These are phyloP conservation scores for Antennarius striatus DNA, from an alignment of 2,113 vertebrate genomes.

Conservation along the genomic window DNA sequence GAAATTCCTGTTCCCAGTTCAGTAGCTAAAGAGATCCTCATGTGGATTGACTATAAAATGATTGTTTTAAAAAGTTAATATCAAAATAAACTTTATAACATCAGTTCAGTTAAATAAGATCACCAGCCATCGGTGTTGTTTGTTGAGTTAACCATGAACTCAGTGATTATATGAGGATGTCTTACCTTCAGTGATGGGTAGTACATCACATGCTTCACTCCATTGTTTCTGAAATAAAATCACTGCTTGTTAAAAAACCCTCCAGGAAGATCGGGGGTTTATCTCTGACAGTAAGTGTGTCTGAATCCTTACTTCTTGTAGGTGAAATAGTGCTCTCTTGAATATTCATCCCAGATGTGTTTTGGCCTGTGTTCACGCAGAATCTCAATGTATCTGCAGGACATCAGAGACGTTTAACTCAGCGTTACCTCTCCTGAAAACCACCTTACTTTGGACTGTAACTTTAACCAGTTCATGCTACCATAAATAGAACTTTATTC, in stretches of 20 bases:
- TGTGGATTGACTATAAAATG: conserved; percentile 85
- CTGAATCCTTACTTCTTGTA: conserved; percentile 86
- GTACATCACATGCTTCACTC: conserved; percentile 87
- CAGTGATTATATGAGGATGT: too few relatives aligned
- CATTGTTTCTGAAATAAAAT: conserved; percentile 83
- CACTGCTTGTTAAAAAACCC: conserved; percentile 1
- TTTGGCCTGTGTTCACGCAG: conserved; percentile 91
- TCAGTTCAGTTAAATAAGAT: not conserved
- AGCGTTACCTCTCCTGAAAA: too few relatives aligned
- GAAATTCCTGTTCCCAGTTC: conserved; percentile 94
- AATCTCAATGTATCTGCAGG: conserved; percentile 87
- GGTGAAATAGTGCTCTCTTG: conserved; percentile 90
- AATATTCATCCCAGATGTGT: conserved; percentile 88
- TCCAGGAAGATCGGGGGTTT: not conserved
- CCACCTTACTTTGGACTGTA: too few relatives aligned
- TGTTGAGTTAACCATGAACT: not conserved
- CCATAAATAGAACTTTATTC: too few relatives aligned
- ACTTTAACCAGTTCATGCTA: too few relatives aligned
- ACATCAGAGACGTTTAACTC: conserved; percentile 5
- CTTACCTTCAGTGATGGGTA: conserved; percentile 92
- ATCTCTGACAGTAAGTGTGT: not conserved
- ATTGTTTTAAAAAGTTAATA: conserved; percentile 6
- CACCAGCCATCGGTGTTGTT: too few relatives aligned
- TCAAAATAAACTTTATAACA: not conserved
- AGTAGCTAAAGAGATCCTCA: conserved; percentile 86